Base-by-base conservation (phyloP, 1,140 invertebrate genomes). In the Eulimnadia texana region DNA sequence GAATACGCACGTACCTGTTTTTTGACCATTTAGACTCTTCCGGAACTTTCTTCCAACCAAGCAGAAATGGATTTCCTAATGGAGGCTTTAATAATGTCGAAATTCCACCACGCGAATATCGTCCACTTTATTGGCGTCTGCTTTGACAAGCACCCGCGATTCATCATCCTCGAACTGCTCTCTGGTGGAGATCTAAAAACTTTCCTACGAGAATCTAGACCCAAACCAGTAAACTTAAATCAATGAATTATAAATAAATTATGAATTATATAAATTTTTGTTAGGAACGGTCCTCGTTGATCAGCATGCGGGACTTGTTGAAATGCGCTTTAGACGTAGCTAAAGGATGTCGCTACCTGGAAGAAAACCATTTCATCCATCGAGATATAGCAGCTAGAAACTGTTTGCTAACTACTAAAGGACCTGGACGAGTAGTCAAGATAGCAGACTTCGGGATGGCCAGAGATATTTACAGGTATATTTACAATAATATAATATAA, bases 371-470 rank as follows among this genome's bases (percentile, higher is more conserved):
- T 67, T 98, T 98, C 74, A 96, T 99, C 68, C 96, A 99, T 73
- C 84, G 96, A 66, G 96, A 99, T 72, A 94, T 99, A 67, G 96
- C 96, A 0, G 94, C 96, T 0, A 77, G 96, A 59, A 99, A 99
- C 72, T 99, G 96, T 70, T 77, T 99, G 11, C 78, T 99, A 1
- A 97, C 93, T 1, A 86, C 85, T 22, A 91, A 92, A 69, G 85
- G 84, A 1, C 85, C 88, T 0, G 87, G 86, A 0, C 74, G 93
- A 1, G 84, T 93, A 13, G 93, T 95, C 0, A 99, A 99, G 77
- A 98, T 99, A 63, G 93, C 93, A 0, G 96, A 99, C 75, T 99
- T 99, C 75, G 96, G 96, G 19, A 94, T 98, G 88, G 93, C 95
- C 0, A 76, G 93, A 59, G 94, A 98, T 72, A 95, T 98, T 61